Percentiles rank a stretch among this genome's conserved stretches.
Conservation (phyloP, 2,113 vertebrate species). For the Malurus melanocephalus region DNA sequence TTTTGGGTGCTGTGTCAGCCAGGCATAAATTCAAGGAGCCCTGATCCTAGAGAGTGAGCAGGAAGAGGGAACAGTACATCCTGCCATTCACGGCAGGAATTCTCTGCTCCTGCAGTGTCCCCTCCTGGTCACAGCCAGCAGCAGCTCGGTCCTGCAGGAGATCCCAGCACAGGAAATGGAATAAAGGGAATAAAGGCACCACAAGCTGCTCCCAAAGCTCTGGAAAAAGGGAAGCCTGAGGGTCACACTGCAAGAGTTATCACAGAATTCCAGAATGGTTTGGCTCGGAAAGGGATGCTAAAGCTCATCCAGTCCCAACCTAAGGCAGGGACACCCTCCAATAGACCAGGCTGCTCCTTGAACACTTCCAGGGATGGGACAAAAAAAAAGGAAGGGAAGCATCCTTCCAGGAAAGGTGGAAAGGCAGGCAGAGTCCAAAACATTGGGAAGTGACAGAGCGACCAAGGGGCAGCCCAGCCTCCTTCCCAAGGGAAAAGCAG, state of each 20-base stretch:
- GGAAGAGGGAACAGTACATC: not conserved
- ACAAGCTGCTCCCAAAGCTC: not conserved
- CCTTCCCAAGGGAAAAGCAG: not conserved
- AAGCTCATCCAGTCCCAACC: not conserved
- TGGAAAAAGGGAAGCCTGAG: fast-evolving
- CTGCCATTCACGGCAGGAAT: not conserved
- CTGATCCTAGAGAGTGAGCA: not conserved
- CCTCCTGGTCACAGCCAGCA: not conserved
- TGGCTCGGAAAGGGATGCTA: not conserved
- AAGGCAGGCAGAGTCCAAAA: not conserved
- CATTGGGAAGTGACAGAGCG: fast-evolving
- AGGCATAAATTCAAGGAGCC: not conserved
- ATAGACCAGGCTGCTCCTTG: not conserved
- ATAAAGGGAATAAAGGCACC: not conserved
- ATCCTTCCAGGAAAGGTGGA: not conserved
- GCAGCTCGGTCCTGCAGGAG: not conserved
- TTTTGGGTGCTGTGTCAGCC: not conserved
- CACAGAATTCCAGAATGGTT: not conserved
- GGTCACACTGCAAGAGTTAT: not conserved
- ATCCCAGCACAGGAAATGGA: not conserved
- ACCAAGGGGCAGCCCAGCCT: not conserved
- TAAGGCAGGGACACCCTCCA: not conserved
- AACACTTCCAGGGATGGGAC: not conserved
- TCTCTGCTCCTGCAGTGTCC: not conserved
- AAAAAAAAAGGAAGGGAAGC: not conserved